A percentile compares a stretch with the other conserved stretches of the same genome.
These are phyloP conservation scores for Nestor notabilis DNA, from an alignment of 2,113 vertebrate genomes.

Conservation along the genomic window DNA sequence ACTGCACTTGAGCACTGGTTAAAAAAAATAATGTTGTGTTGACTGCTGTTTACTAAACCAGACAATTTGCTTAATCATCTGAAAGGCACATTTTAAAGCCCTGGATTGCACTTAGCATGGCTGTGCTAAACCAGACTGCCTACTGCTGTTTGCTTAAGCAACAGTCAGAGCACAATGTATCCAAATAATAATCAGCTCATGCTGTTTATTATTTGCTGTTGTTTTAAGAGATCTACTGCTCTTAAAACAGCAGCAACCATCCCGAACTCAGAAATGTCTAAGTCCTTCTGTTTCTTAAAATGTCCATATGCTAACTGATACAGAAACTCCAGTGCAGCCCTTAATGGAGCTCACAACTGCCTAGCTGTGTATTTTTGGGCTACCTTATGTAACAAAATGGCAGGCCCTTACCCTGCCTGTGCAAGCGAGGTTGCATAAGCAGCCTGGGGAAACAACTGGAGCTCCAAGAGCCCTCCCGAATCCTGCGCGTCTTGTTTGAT, in stretches of 20 bases:
- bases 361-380: neutral
- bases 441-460: slow-evolving; percentile 1
- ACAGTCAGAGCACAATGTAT: neutral
- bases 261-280: neutral
- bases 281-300: neutral
- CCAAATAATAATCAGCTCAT: neutral
- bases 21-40: neutral
- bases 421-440: slow-evolving; percentile 40
- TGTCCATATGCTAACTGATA: neutral
- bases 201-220: neutral
- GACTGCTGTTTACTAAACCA: neutral
- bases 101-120: neutral
- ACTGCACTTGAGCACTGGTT: neutral
- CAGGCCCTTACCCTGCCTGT: neutral
- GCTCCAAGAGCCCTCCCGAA: slow-evolving; percentile 18
- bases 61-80: neutral
- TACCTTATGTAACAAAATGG: slow-evolving; percentile 48
- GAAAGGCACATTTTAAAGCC: slow-evolving; percentile 7
- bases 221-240: neutral
- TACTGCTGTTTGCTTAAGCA: neutral
- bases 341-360: slow-evolving; percentile 7
- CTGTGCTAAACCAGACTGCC: neutral
- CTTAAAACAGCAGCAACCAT: neutral
- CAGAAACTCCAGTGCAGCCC: neutral
- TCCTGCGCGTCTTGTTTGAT: slow-evolving; percentile 4